Base-by-base conservation (phyloP, 2,888 invertebrate genomes). In the Oxyteleia sp. region DNA sequence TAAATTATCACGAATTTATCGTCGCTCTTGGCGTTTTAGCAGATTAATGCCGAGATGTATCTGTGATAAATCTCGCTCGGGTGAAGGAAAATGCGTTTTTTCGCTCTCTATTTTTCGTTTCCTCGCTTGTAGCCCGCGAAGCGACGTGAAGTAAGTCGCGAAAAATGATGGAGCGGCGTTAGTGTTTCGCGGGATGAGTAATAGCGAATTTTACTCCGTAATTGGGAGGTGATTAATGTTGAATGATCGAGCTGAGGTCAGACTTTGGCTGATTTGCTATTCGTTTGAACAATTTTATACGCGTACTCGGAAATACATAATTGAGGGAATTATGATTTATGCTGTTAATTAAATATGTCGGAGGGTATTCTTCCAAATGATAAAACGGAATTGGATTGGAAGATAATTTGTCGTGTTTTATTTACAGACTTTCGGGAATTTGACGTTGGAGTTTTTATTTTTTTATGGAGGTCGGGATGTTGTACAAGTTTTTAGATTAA, bases 1-100 rank as follows among this genome's bases (percentile, higher is more conserved):
- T n/a, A n/a, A n/a, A n/a, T n/a, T n/a, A 35, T 64, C 11, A 23
- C 18, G 13, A 11, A 64, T 43, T 61, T 29, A 61, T 61, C 13
- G 13, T 16, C 29, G 1, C 15, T 59, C 11, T 20, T 4, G 59
- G 3, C 43, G 16, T 16, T 43, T 43, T 13, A 43, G 15, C 4
- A 15, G 15, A 43, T 43, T 16, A 43, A 43, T 43, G 5, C 13
- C 2, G 15, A 43, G n/a, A 43, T 15, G 13, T 16, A 15, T 2
- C 15, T 4, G 43, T 43, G 4, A 8, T 43, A 43, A n/a, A 43
- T 43, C 15, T 15, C 15, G 26, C 26, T 35, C 10, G 3, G 8
- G 10, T 35, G 3, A 7, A 26, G 4, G 26, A 26, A 26, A 26
- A 26, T 5, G 26, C 26, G 2, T 26, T 26, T 26, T 26, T n/a